Percentiles rank a stretch among this genome's conserved stretches.
phyloP scores from a whole-genome alignment of 2,113 vertebrate species.

The Nymphicus hollandicus region DNA sequence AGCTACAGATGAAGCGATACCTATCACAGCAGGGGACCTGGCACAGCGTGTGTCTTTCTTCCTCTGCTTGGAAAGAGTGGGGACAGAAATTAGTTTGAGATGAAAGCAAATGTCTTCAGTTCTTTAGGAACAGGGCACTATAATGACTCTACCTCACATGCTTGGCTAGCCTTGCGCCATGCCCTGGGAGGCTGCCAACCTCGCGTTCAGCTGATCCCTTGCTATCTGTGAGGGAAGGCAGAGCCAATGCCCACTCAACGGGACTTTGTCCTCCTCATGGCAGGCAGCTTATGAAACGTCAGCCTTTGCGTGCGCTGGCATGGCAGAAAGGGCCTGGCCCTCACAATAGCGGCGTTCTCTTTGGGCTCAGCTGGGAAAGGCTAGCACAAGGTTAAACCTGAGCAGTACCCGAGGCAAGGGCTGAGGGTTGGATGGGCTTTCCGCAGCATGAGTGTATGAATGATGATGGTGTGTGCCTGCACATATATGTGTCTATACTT shows the following conservation, averaged over 20 bases:
- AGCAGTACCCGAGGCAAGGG: accelerated
- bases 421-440: neutral
- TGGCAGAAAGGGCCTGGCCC: neutral
- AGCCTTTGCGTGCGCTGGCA: neutral
- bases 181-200: constrained; percentile 54
- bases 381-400: neutral
- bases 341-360: neutral
- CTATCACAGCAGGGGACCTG: neutral
- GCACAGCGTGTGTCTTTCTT: neutral
- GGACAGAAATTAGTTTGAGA: constrained; percentile 39
- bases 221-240: constrained; percentile 28
- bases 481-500: accelerated
- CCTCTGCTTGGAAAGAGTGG: constrained; percentile 38
- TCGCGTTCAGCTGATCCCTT: constrained; percentile 30
- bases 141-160: constrained; percentile 29
- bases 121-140: neutral
- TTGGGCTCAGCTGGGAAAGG: neutral
- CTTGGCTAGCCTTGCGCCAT: constrained; percentile 33
- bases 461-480: accelerated
- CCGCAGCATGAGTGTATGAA: accelerated
- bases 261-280: constrained; percentile 42
- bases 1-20: neutral
- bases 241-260: constrained; percentile 37
- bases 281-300: constrained; percentile 6
- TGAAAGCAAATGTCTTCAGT: constrained; percentile 47